Evolutionary conservation across 2,113 vertebrate genomes (phyloP).

Genomic region (Dryoscopus gambensis): DNA sequence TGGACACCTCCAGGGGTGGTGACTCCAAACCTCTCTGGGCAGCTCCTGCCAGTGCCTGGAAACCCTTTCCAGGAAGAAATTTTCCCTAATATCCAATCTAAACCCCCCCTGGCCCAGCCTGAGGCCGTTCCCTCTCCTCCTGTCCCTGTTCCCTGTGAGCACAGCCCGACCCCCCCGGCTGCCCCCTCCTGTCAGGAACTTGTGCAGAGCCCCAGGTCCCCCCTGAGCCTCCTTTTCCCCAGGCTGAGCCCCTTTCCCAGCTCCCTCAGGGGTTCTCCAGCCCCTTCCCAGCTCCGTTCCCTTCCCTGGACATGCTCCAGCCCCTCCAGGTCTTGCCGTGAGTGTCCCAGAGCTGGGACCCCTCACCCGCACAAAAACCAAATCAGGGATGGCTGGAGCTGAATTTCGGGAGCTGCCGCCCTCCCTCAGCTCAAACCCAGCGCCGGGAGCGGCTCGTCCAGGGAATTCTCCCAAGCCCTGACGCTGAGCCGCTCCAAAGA

Average conservation of each 20-base stretch:
- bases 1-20: not conserved
- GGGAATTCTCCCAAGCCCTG: not conserved
- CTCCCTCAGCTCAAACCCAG: not conserved
- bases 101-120: not conserved
- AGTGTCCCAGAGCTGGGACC: not conserved
- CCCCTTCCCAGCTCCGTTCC: too few relatives aligned
- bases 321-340: not conserved
- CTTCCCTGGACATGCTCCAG: not conserved
- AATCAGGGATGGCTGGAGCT: not conserved
- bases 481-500: not conserved
- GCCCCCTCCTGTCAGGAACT: not conserved
- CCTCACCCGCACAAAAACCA: not conserved
- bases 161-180: not conserved
- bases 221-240: not conserved
- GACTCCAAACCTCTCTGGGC: not conserved
- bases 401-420: not conserved
- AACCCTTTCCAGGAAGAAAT: not conserved
- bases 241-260: not conserved
- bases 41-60: not conserved
- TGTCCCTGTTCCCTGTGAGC: not conserved
- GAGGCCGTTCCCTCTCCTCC: not conserved
- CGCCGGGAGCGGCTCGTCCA: not conserved
- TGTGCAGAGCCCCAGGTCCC: not conserved
- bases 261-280: not conserved
- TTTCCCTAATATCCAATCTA: too few relatives aligned